These are phyloP conservation scores for Rhagoletis zephyria DNA, from an alignment of 1,140 invertebrate species.

Conservation along the genomic window DNA sequence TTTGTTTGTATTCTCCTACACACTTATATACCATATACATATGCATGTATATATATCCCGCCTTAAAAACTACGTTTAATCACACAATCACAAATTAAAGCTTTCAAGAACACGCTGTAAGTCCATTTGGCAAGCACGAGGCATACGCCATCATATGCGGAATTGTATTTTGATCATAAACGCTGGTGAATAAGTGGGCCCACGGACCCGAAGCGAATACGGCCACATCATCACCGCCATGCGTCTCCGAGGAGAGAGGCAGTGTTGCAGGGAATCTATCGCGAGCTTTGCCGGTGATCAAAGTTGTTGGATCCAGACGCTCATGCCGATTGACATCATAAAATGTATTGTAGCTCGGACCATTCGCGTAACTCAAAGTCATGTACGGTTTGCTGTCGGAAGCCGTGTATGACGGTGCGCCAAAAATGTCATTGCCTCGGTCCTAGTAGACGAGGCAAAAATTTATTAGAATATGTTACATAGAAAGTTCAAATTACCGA, in stretches of 20 bases:
- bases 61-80: too few relatives aligned
- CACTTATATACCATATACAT: too few relatives aligned
- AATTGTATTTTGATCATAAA: constrained; percentile 86
- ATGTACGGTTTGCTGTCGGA: constrained; percentile 77
- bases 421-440: constrained; percentile 75
- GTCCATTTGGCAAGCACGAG: constrained; percentile 75
- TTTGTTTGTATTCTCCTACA: too few relatives aligned
- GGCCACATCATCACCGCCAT: constrained; percentile 81
- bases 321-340: constrained; percentile 64
- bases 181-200: constrained; percentile 82
- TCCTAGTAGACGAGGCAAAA: constrained; percentile 60
- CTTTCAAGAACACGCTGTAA: constrained; percentile 62
- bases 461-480: background rate
- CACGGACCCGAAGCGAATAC: constrained; percentile 80
- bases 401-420: constrained; percentile 70
- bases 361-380: constrained; percentile 83
- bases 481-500: constrained; percentile 67
- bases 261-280: constrained; percentile 74
- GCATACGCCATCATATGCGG: constrained; percentile 83
- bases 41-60: too few relatives aligned
- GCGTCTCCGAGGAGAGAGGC: constrained; percentile 76
- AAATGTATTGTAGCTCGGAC: constrained; percentile 76
- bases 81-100: too few relatives aligned
- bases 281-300: constrained; percentile 60
- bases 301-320: constrained; percentile 65